Percentiles rank a stretch among this genome's conserved stretches.
phyloP scores from a whole-genome alignment of 2,113 vertebrate species.

The Setophaga kirtlandii region DNA sequence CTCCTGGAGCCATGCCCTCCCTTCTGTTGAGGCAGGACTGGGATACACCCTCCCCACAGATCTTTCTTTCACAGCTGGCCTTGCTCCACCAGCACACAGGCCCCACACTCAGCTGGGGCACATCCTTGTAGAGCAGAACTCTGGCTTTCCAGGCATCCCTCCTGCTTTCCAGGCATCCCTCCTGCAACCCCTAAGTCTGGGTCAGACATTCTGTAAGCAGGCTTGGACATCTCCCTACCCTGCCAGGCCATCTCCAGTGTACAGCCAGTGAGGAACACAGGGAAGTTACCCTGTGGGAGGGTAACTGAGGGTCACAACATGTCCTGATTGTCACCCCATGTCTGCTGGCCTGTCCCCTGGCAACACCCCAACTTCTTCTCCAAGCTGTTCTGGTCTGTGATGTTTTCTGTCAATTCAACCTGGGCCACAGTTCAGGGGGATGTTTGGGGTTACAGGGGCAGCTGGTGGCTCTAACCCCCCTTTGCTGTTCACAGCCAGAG shows the following conservation, averaged over 20 bases:
- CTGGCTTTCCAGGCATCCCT: not conserved
- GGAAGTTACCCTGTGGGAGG: not conserved
- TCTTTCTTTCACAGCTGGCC: not conserved
- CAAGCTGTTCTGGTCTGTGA: not conserved
- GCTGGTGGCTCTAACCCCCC: not conserved
- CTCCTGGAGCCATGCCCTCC: not conserved
- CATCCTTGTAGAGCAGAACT: not conserved
- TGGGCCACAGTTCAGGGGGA: not conserved
- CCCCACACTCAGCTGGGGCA: not conserved
- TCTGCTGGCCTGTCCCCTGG: not conserved
- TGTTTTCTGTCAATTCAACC: not conserved
- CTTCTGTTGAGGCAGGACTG: not conserved
- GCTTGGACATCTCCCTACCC: not conserved
- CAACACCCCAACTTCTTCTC: not conserved
- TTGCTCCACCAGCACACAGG: not conserved
- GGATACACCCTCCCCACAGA: not conserved
- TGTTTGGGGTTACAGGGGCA: not conserved
- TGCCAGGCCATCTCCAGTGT: not conserved
- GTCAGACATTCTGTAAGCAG: not conserved
- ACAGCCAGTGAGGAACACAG: not conserved
- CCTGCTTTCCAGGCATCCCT: not conserved
- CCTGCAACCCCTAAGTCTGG: not conserved
- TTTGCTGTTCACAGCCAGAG: not conserved
- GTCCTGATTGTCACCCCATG: not conserved
- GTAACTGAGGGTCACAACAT: not conserved